phyloP scores from a whole-genome alignment of 2,888 invertebrate genomes.

The Coelinius sp. region DNA sequence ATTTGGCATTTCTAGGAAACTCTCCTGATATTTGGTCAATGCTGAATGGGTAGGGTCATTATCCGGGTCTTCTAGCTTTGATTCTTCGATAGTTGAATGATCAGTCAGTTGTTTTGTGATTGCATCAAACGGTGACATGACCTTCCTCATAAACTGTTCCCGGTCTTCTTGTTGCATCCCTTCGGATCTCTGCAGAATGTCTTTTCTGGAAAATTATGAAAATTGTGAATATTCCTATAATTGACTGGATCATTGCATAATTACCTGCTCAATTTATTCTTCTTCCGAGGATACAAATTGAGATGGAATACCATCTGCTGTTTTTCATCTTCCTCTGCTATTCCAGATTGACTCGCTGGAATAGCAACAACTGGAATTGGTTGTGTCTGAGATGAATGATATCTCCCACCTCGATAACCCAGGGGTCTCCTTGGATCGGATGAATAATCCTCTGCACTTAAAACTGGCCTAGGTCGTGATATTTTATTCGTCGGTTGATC shows the following conservation, averaged over 20 bases:
- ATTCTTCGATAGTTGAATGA: conserved; percentile 57
- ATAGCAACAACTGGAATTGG: conserved; percentile 52
- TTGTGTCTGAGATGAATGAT: conserved; percentile 45
- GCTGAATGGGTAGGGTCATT: conserved; percentile 36
- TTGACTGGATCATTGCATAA: neutral
- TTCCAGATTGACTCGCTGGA: conserved; percentile 48
- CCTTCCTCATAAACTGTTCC: neutral
- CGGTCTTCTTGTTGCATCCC: neutral
- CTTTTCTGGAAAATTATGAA: no score
- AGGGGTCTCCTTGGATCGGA: conserved; percentile 54
- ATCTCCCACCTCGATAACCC: conserved; percentile 53
- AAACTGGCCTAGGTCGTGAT: conserved; percentile 48
- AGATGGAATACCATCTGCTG: conserved; percentile 78
- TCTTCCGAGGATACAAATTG: conserved; percentile 76
- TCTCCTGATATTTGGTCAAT: conserved; percentile 52
- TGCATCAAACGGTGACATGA: conserved; percentile 56
- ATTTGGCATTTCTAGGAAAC: conserved; percentile 40
- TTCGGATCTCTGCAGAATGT: conserved; percentile 1
- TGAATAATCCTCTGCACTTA: conserved; percentile 52
- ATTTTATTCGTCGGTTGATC: conserved; percentile 55
- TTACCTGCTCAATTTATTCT: conserved; percentile 62
- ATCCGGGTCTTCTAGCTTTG: conserved; percentile 47
- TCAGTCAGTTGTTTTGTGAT: conserved; percentile 62
- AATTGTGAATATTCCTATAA: neutral
- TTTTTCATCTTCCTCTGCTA: conserved; percentile 63